phyloP scores from a whole-genome alignment of 1,140 invertebrate species.

The Temnothorax longispinosus region DNA sequence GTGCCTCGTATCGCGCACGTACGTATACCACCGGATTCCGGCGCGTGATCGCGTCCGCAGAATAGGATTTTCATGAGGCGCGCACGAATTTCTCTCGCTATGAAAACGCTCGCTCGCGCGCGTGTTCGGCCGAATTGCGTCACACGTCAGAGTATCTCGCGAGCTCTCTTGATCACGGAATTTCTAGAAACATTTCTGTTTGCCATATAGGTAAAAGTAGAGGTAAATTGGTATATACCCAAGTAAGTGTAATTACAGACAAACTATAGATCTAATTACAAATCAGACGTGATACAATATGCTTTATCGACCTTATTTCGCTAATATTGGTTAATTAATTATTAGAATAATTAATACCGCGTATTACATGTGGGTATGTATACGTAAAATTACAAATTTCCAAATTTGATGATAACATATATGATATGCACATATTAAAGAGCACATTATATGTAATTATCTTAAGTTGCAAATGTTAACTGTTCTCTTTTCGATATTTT shows the following conservation, averaged over 20 bases:
- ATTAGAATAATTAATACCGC: not conserved
- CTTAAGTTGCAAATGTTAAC: not conserved
- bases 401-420: not conserved
- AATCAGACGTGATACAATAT: not conserved
- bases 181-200: not conserved
- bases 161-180: not conserved
- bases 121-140: not conserved
- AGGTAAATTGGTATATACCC: not conserved
- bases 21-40: constrained; percentile 1
- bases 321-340: constrained; percentile 15
- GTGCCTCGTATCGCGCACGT: constrained; percentile 17
- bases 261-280: not conserved
- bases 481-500: not conserved
- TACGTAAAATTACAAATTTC: not conserved
- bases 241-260: not conserved
- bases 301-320: not conserved
- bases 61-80: constrained; percentile 35
- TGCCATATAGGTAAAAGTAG: not conserved
- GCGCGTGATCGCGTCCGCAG: constrained; percentile 13
- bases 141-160: not conserved
- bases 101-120: constrained; percentile 38
- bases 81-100: constrained; percentile 18
- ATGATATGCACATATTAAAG: not conserved
- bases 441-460: not conserved
- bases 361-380: not conserved